Evolutionary conservation across 1,140 invertebrate species (phyloP), one percentile per base, ranked within the genome.

Genomic region (Drosophila sucinea): DNA sequence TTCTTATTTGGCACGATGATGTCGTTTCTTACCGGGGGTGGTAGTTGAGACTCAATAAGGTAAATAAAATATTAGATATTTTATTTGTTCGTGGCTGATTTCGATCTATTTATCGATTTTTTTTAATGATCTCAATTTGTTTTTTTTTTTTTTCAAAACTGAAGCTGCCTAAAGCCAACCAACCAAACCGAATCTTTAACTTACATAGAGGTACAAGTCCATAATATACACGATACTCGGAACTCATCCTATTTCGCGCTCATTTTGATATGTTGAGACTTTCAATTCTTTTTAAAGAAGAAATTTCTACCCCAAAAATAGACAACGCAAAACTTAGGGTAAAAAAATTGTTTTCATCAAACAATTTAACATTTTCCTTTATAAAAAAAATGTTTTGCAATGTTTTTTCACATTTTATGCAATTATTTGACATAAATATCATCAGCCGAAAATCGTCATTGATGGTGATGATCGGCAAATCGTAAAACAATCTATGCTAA

Each of bases 401-500:
- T 8, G 10, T 1, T 38, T 38, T 38, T 38, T 38, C 3, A 4
- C 35, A 11, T 10, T 4, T 60, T 44, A 38, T 60, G 60, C 58
- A 72, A 72, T 58, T 5, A 35, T 55, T 62, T 56, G 11, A 38
- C 38, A 11, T 17, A 25, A 67, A 82, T 78, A 75, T 70, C 57
- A 82, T 81, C 61, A 82, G 62, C 67, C 68, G n/a, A 7, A 27
- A 51, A 51, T 51, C 44, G 23, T 51, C 44, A 29, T 33, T 60
- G 32, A 60, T 40, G 6, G 67, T 73, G 55, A 62, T 35, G 7
- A 10, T 35, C 2, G 35, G 11, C 60, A 38, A 67, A 60, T 66
- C 71, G 57, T 87, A 87, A 87, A 86, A 54, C 41, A 65, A 83
- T 83, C 55, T 77, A 79, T 69, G 67, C 83, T 79, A 73, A 86